These are phyloP conservation scores for Cephus pulcher DNA, from an alignment of 2,888 invertebrate genomes.

Conservation along the genomic window DNA sequence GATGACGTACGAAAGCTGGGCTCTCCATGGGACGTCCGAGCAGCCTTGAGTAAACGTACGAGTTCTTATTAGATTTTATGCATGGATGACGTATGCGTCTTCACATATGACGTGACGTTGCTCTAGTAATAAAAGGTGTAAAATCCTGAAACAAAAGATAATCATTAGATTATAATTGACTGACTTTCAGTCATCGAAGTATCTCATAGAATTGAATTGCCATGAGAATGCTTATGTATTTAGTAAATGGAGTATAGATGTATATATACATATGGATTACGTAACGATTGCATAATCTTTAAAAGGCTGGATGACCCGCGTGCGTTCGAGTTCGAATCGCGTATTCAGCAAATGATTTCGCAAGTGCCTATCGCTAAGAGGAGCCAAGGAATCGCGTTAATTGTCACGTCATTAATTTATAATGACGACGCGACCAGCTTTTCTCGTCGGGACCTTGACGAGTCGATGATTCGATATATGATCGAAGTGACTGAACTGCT, in stretches of 20 bases:
- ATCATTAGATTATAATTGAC: neutral
- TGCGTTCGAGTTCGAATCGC: too few species aligned
- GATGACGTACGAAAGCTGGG: neutral
- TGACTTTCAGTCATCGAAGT: neutral
- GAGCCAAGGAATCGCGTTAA: too few species aligned
- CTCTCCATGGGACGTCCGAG: neutral
- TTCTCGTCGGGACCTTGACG: too few species aligned
- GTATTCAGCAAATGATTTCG: too few species aligned
- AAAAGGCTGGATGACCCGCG: too few species aligned
- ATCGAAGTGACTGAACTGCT: too few species aligned
- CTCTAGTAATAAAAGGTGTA: conserved; percentile 49
- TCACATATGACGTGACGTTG: neutral
- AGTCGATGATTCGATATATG: too few species aligned
- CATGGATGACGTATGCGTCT: neutral
- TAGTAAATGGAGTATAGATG: neutral
- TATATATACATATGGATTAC: neutral
- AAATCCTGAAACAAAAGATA: conserved; percentile 44
- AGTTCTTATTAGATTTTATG: neutral
- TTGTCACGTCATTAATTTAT: too few species aligned
- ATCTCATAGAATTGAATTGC: neutral
- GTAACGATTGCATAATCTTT: too few species aligned
- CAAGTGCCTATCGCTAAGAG: too few species aligned
- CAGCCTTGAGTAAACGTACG: neutral
- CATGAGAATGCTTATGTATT: neutral
- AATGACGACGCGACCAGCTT: too few species aligned